Evolutionary conservation across 1,140 invertebrate species (phyloP), one percentile per base, ranked within the genome.

Genomic region (Drosophila navojoa): DNA sequence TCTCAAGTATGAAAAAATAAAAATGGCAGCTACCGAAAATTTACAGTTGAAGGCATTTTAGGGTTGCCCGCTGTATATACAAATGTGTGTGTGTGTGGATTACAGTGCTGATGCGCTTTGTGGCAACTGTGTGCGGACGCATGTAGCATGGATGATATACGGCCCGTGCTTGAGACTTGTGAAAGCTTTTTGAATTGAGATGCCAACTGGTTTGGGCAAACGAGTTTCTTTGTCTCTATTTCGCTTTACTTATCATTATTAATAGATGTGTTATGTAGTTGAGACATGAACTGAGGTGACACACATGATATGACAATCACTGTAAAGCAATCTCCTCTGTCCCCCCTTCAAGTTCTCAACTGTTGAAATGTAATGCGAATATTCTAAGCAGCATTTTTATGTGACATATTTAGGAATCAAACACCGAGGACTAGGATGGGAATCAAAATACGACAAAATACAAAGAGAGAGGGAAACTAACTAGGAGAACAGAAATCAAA

Each of bases 1-100:
- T 76, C 62, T 59, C 15, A 16, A 45, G 16, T 7, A 45, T 16
- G 42, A 16, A 11, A 52, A 45, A 71, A 68, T 45, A 52, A 68
- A 58, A 52, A 68, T 54, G 59, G 15, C 19, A 22, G 19, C 64
- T 67, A 61, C 38, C 42, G 32, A 57, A 62, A 73, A 75, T 76
- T 73, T 73, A 77, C 74, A 77, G 71, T 73, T 74, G 71, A 74
- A 44, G 75, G 71, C 64, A 74, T 77, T 77, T 77, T 60, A 70
- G 75, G 75, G 75, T 76, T 75, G 59, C 72, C 67, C 27, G n/a
- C n/a, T 47, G 5, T 32, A 6, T 29, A 15, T 35, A 1, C 35
- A 6, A 16, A 11, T 22, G 5, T 27, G 5, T 52, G 29, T 25
- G 29, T 25, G 40, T 55, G 50, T 38, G 50, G 27, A 42, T 49